Percentiles rank a stretch among this genome's conserved stretches.
Evolutionary conservation across 2,797 vertebrate species (phyloP).

Genomic region (Cetoscarus ocellatus): DNA sequence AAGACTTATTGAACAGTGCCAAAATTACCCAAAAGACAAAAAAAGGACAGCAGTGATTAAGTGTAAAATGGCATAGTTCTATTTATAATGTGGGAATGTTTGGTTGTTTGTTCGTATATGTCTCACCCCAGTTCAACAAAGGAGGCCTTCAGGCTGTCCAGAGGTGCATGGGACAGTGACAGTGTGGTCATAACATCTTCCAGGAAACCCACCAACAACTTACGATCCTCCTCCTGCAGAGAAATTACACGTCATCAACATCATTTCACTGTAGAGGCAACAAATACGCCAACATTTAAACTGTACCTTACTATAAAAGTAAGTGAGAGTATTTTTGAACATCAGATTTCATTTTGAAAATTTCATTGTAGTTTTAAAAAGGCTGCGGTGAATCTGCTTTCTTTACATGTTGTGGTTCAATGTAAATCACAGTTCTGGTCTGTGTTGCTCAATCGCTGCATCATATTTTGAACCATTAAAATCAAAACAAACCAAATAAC

Average conservation of each 20-base stretch:
- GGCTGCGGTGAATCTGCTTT: not conserved
- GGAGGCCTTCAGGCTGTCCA: conserved; percentile 97
- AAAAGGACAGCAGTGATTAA: too few species aligned
- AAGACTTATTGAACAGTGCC: too few species aligned
- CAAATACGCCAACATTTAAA: not conserved
- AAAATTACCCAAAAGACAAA: too few species aligned
- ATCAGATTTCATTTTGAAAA: not conserved
- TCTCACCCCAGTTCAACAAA: conserved; percentile 98
- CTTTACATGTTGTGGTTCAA: conserved; percentile 8
- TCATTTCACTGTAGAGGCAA: not conserved
- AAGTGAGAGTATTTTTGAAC: not conserved
- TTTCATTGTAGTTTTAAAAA: not conserved
- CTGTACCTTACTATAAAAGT: not conserved
- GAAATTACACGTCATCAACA: not conserved
- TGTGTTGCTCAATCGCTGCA: not conserved
- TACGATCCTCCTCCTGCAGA: conserved; percentile 96
- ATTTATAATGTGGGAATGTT: too few species aligned
- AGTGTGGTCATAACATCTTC: conserved; percentile 99
- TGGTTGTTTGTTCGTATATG: not conserved
- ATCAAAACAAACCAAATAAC: conserved; percentile 39
- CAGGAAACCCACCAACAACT: conserved; percentile 96
- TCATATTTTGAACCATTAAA: conserved; percentile 23
- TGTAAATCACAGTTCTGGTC: conserved; percentile 7
- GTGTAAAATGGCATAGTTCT: too few species aligned
- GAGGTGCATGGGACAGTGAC: conserved; percentile 95